phyloP scores from a whole-genome alignment of 2,888 invertebrate genomes.

The Tiphia femorata region DNA sequence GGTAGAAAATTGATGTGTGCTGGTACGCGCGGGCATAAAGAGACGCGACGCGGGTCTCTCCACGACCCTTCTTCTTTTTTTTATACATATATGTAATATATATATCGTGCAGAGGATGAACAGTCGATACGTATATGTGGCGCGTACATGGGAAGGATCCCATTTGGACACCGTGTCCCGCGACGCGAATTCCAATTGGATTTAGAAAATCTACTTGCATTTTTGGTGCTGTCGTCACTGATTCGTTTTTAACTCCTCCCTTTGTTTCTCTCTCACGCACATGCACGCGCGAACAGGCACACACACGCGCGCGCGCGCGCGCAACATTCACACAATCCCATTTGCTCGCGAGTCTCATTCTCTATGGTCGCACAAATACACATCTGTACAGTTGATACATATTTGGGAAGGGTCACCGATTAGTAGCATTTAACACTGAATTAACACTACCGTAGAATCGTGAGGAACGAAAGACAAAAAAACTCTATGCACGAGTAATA shows the following conservation, averaged over 20 bases:
- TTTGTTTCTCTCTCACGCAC: constrained; percentile 14
- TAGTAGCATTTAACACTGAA: constrained; percentile 13
- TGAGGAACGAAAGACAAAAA: constrained; percentile 15
- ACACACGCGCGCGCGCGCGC: too few relatives aligned
- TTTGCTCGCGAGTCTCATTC: too few relatives aligned
- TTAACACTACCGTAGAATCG: constrained; percentile 18
- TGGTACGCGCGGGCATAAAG: constrained; percentile 23
- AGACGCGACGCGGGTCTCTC: constrained; percentile 33
- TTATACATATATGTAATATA: too few relatives aligned
- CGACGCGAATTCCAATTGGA: too few relatives aligned
- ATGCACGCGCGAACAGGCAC: too few relatives aligned
- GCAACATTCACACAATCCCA: too few relatives aligned
- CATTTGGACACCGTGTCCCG: too few relatives aligned
- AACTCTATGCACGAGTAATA: constrained; percentile 15
- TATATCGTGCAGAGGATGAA: constrained; percentile 29
- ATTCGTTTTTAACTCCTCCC: background rate
- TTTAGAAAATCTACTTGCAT: constrained; percentile 26
- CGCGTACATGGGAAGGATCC: too few relatives aligned
- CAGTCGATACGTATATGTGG: too few relatives aligned
- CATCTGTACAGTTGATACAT: constrained; percentile 15
- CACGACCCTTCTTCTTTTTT: too few relatives aligned
- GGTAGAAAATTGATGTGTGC: constrained; percentile 53
- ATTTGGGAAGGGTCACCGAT: constrained; percentile 18
- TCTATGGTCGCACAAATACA: too few relatives aligned
- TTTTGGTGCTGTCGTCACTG: constrained; percentile 5